Percentiles rank a stretch among this genome's conserved stretches.
phyloP scores from a whole-genome alignment of 2,797 vertebrate species.

The Poeciliopsis presidionis region DNA sequence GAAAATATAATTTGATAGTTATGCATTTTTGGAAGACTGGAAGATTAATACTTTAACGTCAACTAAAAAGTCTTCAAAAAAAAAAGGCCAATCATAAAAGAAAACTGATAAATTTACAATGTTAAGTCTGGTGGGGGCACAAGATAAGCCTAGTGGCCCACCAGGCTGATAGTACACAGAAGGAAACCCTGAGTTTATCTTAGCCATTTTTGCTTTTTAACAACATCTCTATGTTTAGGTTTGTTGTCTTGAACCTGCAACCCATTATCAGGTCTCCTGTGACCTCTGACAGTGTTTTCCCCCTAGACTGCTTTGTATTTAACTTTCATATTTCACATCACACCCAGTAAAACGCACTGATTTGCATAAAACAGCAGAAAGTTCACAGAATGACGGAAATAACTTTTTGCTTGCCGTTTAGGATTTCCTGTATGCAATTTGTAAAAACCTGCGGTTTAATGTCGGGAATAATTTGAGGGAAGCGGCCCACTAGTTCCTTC shows the following conservation, averaged over 20 bases:
- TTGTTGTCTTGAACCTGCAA: not conserved
- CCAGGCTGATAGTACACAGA: too few species aligned
- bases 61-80: too few species aligned
- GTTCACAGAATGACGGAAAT: not conserved
- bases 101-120: too few species aligned
- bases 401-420: not conserved
- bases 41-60: too few species aligned
- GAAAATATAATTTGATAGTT: too few species aligned
- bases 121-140: too few species aligned
- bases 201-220: not conserved
- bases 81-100: too few species aligned
- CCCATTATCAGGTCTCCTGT: not conserved
- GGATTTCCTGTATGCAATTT: not conserved
- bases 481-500: constrained; percentile 29
- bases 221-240: not conserved
- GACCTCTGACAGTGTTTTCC: not conserved
- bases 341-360: not conserved
- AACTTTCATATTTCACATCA: not conserved
- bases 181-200: too few species aligned
- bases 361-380: not conserved
- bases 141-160: too few species aligned
- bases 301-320: not conserved
- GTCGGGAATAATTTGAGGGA: not conserved
- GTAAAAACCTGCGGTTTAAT: constrained; percentile 8
- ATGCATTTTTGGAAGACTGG: too few species aligned